Evolutionary conservation across 2,888 invertebrate genomes (phyloP).

Genomic region (Salpingus planirostris): DNA sequence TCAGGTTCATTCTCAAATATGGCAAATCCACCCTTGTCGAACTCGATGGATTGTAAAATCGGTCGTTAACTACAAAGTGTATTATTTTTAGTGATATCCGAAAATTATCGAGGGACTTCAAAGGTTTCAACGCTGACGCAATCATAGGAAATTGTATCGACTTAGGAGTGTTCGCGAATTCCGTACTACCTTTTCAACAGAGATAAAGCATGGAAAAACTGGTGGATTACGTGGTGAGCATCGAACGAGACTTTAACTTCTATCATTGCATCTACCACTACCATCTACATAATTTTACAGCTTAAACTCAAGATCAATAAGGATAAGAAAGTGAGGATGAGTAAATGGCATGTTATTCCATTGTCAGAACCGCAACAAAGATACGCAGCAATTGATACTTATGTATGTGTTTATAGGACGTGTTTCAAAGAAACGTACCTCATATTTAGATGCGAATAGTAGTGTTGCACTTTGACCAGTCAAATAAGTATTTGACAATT

Average conservation of each 20-base stretch:
- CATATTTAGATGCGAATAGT: too few relatives aligned
- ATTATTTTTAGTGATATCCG: conserved; percentile 52
- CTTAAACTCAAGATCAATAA: conserved; percentile 47
- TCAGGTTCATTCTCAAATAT: too few relatives aligned
- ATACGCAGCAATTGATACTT: conserved; percentile 59
- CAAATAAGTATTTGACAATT: too few relatives aligned
- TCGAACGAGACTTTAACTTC: not conserved
- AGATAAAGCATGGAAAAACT: conserved; percentile 55
- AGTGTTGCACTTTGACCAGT: too few relatives aligned
- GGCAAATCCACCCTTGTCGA: too few relatives aligned
- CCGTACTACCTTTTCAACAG: conserved; percentile 42
- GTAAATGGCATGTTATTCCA: conserved; percentile 53
- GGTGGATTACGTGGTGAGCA: conserved; percentile 45
- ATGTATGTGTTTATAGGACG: too few relatives aligned
- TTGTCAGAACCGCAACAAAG: conserved; percentile 45
- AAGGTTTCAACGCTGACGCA: conserved; percentile 44
- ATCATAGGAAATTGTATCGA: conserved; percentile 53
- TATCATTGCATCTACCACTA: conserved; percentile 2
- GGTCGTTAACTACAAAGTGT: too few relatives aligned
- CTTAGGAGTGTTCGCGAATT: conserved; percentile 49
- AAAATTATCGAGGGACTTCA: conserved; percentile 54
- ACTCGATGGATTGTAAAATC: too few relatives aligned
- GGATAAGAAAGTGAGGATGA: conserved; percentile 48
- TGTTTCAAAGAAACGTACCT: too few relatives aligned
- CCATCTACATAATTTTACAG: conserved; percentile 36